These are phyloP conservation scores for Phyto melanocephala DNA, from an alignment of 2,888 invertebrate genomes.

Conservation along the genomic window DNA sequence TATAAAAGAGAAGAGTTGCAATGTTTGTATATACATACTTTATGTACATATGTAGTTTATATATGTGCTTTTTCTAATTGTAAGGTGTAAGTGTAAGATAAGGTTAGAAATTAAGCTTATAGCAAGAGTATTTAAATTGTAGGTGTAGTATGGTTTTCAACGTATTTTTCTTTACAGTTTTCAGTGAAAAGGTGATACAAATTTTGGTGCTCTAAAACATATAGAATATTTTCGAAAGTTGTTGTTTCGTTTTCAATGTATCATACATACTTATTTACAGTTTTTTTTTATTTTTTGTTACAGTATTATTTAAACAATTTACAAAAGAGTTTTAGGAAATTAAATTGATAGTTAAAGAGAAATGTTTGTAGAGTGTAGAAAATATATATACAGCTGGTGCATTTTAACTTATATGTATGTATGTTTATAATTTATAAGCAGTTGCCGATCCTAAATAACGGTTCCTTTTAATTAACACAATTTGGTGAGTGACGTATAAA, in stretches of 20 bases:
- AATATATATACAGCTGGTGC: neutral
- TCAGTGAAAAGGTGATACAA: neutral
- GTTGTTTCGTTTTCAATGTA: neutral
- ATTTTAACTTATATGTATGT: neutral
- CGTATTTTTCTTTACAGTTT: neutral
- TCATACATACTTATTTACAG: neutral
- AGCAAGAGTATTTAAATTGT: neutral
- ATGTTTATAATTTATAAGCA: neutral
- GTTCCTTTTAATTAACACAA: neutral
- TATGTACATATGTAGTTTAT: too few relatives aligned
- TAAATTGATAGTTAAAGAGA: neutral
- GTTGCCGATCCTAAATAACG: neutral
- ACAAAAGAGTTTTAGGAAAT: too few relatives aligned
- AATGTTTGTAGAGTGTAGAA: neutral
- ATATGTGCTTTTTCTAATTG: too few relatives aligned
- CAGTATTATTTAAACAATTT: too few relatives aligned
- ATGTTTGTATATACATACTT: neutral
- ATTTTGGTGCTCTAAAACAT: neutral
- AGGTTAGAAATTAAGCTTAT: neutral
- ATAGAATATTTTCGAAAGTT: neutral
- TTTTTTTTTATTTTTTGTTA: too few relatives aligned
- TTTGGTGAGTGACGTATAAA: neutral
- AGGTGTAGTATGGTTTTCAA: neutral
- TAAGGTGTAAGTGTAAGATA: neutral
- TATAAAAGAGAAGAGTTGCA: conserved; percentile 66